Evolutionary conservation across 1,140 invertebrate genomes (phyloP), one percentile per base, ranked within the genome.

Genomic region (Homalodisca vitripennis): DNA sequence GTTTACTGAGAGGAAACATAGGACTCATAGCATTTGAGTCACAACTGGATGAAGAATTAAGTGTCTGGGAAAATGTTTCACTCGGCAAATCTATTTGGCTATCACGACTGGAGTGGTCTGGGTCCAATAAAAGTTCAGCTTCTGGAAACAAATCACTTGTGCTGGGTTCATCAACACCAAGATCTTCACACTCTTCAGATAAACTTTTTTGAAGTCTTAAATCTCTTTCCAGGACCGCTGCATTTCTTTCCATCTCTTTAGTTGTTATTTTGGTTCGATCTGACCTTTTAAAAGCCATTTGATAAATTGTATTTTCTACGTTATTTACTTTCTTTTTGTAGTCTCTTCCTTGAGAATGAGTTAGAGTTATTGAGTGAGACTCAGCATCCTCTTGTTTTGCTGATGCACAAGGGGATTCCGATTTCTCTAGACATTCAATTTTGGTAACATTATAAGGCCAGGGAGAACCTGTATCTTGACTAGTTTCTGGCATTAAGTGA

Each of bases 141-240:
- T 91, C 89, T 1, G 90, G 90, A 77, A 91, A 91, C 29, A 91
- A 78, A 74, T 92, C 90, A 68, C 88, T 89, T 0, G 89, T 88
- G 51, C 88, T 90, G 0, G 89, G 89, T 46, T 89, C 89, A 71
- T 90, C 89, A 12, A 92, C 89, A 14, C 89, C 89, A 1, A 91
- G 78, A 76, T 91, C 89, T 74, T 90, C 88, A 76, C 88, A 90
- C 75, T 92, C 89, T 74, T 91, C 89, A 0, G 88, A 89, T 3
- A 91, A 76, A 32, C 88, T 89, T 77, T 90, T 90, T 79, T 90
- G 85, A 1, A 74, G 67, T 51, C 80, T 79, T 27, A 86, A 71
- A 74, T 87, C 85, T n/a, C 83, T 78, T 71, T 87, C 85, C 1
- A 86, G 74, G 1, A 82, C 82, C 0, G 82, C 31, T n/a, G 55